Evolutionary conservation across 2,113 vertebrate genomes (phyloP).

Genomic region (Eretmochelys imbricata): DNA sequence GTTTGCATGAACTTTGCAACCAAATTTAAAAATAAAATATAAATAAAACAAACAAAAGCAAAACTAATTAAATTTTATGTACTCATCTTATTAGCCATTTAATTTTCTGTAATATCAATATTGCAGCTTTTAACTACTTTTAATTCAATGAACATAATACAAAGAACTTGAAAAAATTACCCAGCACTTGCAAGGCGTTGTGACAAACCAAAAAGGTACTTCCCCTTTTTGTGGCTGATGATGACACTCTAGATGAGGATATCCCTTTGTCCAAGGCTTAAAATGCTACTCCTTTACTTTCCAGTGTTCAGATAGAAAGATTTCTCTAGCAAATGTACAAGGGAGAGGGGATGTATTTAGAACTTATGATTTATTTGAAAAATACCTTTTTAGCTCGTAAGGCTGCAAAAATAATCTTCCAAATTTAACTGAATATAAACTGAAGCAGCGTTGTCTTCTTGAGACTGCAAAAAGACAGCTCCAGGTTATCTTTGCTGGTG

Average conservation of each 20-base stretch:
- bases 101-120: neutral
- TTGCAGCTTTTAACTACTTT: neutral
- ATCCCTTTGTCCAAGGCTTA: neutral
- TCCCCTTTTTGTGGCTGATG: accelerated
- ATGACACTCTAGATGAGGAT: neutral
- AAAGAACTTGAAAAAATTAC: slow-evolving; percentile 15
- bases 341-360: neutral
- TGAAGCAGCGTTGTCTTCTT: neutral
- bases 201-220: neutral
- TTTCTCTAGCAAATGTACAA: accelerated
- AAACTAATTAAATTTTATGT: neutral
- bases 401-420: neutral
- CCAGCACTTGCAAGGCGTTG: neutral
- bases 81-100: neutral
- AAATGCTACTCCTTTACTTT: neutral
- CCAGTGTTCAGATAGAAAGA: neutral
- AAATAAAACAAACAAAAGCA: neutral
- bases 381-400: neutral
- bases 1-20: neutral
- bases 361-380: neutral
- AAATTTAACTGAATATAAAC: neutral
- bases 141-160: neutral
- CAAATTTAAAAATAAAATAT: neutral
- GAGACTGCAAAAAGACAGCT: neutral
- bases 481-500: slow-evolving; percentile 13